Evolutionary conservation across 2,888 invertebrate genomes (phyloP), one percentile per base, ranked within the genome.

Genomic region (Desoria tigrina): DNA sequence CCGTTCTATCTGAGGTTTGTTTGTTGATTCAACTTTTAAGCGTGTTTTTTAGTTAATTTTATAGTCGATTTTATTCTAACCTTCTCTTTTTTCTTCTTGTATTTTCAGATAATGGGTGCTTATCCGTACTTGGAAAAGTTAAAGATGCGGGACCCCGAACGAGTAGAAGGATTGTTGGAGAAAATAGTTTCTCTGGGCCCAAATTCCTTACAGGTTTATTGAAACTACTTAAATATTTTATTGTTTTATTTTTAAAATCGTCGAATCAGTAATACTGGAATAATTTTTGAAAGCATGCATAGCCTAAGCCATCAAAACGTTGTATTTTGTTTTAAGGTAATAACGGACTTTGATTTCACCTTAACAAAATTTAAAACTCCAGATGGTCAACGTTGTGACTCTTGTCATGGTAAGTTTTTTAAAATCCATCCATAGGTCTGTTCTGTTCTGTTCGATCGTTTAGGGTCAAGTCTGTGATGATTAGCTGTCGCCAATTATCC

Each of bases 281-380:
- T n/a, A n/a, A n/a, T n/a, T n/a, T n/a, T n/a, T n/a, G n/a, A n/a
- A n/a, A n/a, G n/a, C n/a, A n/a, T n/a, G n/a, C n/a, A n/a, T n/a
- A n/a, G n/a, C n/a, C n/a, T n/a, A n/a, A n/a, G n/a, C n/a, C n/a
- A n/a, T n/a, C n/a, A n/a, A n/a, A n/a, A n/a, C n/a, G 21, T 16
- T 18, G 18, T 18, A 9, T 45, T 45, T 45, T 6, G 6, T 18
- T 6, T 45, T 6, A 6, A 45, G 45, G 16, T 94, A 32, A 90
- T 95, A 0, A 89, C 92, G 0, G 95, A 95, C 80, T 95, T 94
- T 79, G 95, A 95, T 80, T 86, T 87, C 76, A 95, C 95, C 1
- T 82, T 95, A 53, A 92, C 94, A 0, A 89, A 89, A 76, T 90
- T 90, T 76, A 86, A 85, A 16, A 45, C 18, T 60, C 82, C 88